Percentiles rank a stretch among this genome's conserved stretches.
Conservation (phyloP, 2,797 vertebrate genomes). For the Decapterus maruadsi region DNA sequence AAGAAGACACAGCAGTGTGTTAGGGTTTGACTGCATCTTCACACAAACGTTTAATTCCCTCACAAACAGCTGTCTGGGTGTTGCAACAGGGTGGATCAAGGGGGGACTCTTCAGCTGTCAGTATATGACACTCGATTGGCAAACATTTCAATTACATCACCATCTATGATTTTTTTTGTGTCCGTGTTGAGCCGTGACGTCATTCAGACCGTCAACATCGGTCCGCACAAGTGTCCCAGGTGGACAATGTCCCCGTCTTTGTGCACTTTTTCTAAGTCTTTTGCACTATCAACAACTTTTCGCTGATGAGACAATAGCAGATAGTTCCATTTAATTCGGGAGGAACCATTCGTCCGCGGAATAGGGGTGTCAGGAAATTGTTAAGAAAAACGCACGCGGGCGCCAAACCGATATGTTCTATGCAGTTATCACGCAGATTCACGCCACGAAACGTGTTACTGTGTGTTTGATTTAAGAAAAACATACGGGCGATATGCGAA, state of each 20-base stretch:
- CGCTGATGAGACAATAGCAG: constrained; percentile 92
- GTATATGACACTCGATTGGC: constrained; percentile 20
- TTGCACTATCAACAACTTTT: constrained; percentile 87
- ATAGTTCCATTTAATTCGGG: constrained; percentile 89
- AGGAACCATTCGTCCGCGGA: constrained; percentile 74
- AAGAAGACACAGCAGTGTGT: neutral
- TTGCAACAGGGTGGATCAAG: constrained; percentile 35
- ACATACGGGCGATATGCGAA: too few species aligned
- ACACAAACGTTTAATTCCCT: neutral
- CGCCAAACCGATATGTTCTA: accelerated
- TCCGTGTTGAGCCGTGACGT: neutral
- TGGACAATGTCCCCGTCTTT: neutral
- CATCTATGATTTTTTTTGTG: neutral
- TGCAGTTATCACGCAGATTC: accelerated
- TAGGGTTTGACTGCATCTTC: neutral
- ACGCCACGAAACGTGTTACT: accelerated
- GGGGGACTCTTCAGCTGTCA: constrained; percentile 25
- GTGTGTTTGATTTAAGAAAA: neutral
- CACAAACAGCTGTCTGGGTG: constrained; percentile 24
- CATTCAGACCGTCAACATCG: neutral
- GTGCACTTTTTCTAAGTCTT: constrained; percentile 48
- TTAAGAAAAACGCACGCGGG: neutral
- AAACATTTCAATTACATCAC: constrained; percentile 12
- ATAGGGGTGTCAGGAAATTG: constrained; percentile 69
- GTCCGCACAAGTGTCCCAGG: neutral